Percentiles rank a stretch among this genome's conserved stretches.
Conservation (phyloP, 2,797 vertebrate genomes). For the Tragopan temminckii region DNA sequence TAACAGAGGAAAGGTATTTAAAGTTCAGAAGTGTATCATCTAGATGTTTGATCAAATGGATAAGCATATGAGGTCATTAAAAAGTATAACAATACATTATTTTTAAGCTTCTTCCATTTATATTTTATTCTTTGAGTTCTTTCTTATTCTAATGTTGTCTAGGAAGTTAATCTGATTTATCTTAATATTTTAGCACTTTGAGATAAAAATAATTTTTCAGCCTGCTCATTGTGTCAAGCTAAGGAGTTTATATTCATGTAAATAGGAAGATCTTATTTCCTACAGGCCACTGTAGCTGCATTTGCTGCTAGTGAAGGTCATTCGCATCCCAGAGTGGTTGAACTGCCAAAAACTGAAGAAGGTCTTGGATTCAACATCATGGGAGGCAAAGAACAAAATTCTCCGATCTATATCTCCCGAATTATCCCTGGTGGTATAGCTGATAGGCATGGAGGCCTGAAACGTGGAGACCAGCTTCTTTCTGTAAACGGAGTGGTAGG, state of each 20-base stretch:
- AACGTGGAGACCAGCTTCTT: conserved; percentile 97
- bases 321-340: conserved; percentile 96
- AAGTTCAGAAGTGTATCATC: background rate
- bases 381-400: conserved; percentile 99
- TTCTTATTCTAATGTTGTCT: background rate
- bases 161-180: background rate
- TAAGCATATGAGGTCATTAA: background rate
- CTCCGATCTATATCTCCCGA: conserved; percentile 97
- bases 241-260: background rate
- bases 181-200: background rate
- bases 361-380: conserved; percentile 99
- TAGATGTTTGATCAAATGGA: background rate
- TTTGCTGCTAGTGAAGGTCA: conserved; percentile 99
- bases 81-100: background rate
- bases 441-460: conserved; percentile 95
- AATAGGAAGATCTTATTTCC: conserved; percentile 21
- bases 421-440: conserved; percentile 98
- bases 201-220: background rate
- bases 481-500: conserved; percentile 98
- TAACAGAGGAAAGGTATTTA: background rate
- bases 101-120: background rate
- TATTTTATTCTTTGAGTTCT: background rate
- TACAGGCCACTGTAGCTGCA: conserved; percentile 95
- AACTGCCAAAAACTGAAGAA: conserved; percentile 98
- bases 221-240: background rate